Percentiles rank a stretch among this genome's conserved stretches.
Evolutionary conservation across 2,113 vertebrate species (phyloP).

Genomic region (Rhipidura dahli): DNA sequence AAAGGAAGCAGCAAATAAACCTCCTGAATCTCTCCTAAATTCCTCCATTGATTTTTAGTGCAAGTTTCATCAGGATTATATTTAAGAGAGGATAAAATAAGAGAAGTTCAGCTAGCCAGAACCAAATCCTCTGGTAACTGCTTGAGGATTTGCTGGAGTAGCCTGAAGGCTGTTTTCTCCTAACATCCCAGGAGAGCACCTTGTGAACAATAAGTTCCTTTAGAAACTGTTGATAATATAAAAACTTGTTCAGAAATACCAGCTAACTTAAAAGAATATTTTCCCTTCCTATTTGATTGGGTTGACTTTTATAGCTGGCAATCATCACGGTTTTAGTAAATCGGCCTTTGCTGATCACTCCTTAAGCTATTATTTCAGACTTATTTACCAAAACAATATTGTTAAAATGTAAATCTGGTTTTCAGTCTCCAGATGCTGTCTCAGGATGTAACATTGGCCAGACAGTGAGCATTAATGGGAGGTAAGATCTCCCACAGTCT

Average conservation of each 20-base stretch:
- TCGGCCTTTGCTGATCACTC: neutral
- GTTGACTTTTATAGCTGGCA: neutral
- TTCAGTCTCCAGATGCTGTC: neutral
- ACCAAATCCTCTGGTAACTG: neutral
- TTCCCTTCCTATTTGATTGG: neutral
- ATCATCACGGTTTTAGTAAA: neutral
- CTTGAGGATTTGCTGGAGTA: neutral
- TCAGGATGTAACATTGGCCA: rapidly evolving
- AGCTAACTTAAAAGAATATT: neutral
- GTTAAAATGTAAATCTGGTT: neutral
- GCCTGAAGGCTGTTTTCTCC: neutral
- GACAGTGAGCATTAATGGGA: neutral
- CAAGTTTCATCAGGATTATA: neutral
- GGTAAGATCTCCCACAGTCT: neutral
- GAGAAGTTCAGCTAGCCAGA: neutral
- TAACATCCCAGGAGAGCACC: neutral
- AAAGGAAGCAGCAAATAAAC: neutral
- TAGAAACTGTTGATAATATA: neutral
- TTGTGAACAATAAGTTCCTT: neutral
- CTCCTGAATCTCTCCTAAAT: neutral
- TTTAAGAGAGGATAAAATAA: neutral
- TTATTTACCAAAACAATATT: neutral
- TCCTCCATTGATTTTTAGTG: neutral
- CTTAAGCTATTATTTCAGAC: neutral
- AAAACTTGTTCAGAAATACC: neutral